Evolutionary conservation across 2,888 invertebrate species (phyloP).

Genomic region (Teleiodes luculella): DNA sequence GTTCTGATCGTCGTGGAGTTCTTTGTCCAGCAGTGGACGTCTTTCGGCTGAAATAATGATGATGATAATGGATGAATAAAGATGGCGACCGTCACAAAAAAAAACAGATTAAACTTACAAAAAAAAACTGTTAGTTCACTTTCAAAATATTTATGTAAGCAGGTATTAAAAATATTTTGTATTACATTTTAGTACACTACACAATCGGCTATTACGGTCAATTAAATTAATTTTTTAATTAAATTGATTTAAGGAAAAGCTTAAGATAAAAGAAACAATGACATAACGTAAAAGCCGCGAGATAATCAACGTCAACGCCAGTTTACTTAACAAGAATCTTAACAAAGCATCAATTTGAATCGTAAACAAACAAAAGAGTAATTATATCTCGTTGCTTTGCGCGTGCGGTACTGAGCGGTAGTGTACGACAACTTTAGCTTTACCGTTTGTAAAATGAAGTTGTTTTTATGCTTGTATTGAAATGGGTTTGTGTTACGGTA

Average conservation of each 20-base stretch:
- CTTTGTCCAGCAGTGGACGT: no score
- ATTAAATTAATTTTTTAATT: no score
- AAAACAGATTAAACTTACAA: no score
- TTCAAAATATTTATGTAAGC: no score
- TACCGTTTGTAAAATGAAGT: background rate
- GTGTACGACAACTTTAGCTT: conserved; percentile 36
- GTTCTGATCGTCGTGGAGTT: no score
- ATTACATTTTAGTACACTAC: no score
- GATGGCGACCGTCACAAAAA: no score
- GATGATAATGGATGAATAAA: no score
- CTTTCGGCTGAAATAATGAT: no score
- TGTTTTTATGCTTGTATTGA: background rate
- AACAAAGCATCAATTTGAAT: conserved; percentile 28
- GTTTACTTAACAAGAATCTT: conserved; percentile 8
- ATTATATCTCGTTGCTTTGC: conserved; percentile 64
- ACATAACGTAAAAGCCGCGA: background rate
- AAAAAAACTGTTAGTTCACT: no score
- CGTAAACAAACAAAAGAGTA: conserved; percentile 53
- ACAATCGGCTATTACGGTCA: no score
- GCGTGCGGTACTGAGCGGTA: conserved; percentile 64
- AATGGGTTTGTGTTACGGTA: background rate
- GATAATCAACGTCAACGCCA: background rate
- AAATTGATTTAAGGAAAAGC: background rate
- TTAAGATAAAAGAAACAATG: background rate
- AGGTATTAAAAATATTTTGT: no score